Evolutionary conservation across 2,888 invertebrate genomes (phyloP), one percentile per base, ranked within the genome.

Genomic region (Entomobrya multifasciata): DNA sequence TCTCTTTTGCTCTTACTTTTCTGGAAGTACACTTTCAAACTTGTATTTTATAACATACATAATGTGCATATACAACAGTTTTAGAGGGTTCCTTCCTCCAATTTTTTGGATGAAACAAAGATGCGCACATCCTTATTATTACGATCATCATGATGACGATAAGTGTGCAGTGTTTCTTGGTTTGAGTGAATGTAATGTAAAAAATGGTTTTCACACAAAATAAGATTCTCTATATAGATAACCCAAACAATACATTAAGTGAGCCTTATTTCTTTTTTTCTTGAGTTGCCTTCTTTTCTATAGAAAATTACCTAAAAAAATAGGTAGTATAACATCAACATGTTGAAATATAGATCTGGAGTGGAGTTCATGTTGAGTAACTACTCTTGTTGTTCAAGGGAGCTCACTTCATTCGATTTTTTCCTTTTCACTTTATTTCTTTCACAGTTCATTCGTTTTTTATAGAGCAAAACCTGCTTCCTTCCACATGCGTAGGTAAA

Each of bases 51-150:
- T 77, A 57, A 36, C 55, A 22, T n/a, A 36, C 44, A 1, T 10
- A 25, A 11, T 70, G 44, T 55, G n/a, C n/a, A n/a, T n/a, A n/a
- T n/a, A n/a, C n/a, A n/a, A n/a, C n/a, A n/a, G 41, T 41, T 78
- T 47, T 49, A 27, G 30, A 52, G 67, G 79, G 67, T 49, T 67
- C 57, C 52, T 67, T 82, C 20, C 22, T 62, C 22, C 67, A 41
- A 20, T 67, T 67, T 65, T 67, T n/a, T 67, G 20, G 20, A 44
- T n/a, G 67, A 78, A 78, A 78, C 84, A 70, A 84, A 84, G 84
- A 84, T 76, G 84, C 70, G 84, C 84, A 84, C 84, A 84, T 84
- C 84, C 84, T 84, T 77, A 65, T 72, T 79, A 79, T 70, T 27
- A 44, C 22, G 11, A 76, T 55, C 27, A 52, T 27, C n/a, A 72